Evolutionary conservation across 2,888 invertebrate species (phyloP).

Genomic region (Subacronicta megacephala): DNA sequence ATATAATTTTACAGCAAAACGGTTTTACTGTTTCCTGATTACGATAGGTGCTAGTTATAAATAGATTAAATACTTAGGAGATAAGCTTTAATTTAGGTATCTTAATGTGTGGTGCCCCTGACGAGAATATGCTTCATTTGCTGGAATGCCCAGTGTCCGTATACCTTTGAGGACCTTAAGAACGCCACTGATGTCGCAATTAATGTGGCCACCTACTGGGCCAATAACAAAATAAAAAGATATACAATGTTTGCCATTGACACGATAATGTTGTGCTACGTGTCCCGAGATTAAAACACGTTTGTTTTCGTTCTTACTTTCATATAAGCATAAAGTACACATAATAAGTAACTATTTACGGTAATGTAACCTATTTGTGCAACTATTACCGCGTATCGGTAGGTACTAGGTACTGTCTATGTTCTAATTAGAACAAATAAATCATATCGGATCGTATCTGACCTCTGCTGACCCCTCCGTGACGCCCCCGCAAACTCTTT

Average conservation of each 20-base stretch:
- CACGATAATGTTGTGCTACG: too few relatives aligned
- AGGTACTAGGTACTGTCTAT: constrained; percentile 48
- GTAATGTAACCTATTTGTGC: constrained; percentile 40
- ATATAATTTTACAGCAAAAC: constrained; percentile 40
- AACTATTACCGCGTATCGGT: constrained; percentile 43
- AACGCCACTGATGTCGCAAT: too few relatives aligned
- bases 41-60: constrained; percentile 37
- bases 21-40: constrained; percentile 45
- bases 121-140: too few relatives aligned
- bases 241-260: too few relatives aligned
- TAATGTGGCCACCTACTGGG: too few relatives aligned
- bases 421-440: constrained; percentile 65
- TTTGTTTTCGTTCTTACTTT: too few relatives aligned
- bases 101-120: too few relatives aligned
- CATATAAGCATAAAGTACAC: background rate
- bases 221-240: too few relatives aligned
- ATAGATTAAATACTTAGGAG: constrained; percentile 31
- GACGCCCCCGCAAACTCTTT: constrained; percentile 50
- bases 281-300: too few relatives aligned
- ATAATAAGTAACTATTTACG: background rate
- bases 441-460: constrained; percentile 59
- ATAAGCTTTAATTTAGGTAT: constrained; percentile 20
- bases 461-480: constrained; percentile 55
- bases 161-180: too few relatives aligned
- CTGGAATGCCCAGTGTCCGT: too few relatives aligned